Evolutionary conservation across 2,113 vertebrate genomes (phyloP).

Genomic region (Donacobius atricapilla): DNA sequence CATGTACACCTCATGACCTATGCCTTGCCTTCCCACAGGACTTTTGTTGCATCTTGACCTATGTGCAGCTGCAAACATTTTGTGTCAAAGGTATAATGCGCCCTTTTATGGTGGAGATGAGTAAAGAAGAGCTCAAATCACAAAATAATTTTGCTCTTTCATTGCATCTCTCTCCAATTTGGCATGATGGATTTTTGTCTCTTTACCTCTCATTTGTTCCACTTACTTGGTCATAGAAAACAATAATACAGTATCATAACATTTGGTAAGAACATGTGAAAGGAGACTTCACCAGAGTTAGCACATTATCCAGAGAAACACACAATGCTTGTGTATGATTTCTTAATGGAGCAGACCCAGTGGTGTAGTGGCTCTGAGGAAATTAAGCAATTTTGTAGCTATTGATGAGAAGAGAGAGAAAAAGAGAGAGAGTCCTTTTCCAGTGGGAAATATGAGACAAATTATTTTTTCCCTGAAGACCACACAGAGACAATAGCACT

Average conservation of each 20-base stretch:
- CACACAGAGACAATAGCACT: not conserved
- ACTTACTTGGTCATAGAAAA: not conserved
- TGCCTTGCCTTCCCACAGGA: not conserved
- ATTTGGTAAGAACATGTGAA: not conserved
- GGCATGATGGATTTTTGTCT: accelerated
- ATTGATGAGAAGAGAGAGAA: not conserved
- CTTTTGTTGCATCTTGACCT: not conserved
- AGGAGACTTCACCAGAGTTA: not conserved
- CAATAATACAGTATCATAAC: not conserved
- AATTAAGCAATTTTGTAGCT: not conserved
- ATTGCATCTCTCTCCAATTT: not conserved
- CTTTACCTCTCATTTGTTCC: not conserved
- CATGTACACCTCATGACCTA: not conserved
- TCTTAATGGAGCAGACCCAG: not conserved
- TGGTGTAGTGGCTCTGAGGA: not conserved
- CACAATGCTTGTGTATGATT: not conserved
- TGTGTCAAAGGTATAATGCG: not conserved
- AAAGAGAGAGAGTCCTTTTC: not conserved
- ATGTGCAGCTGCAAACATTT: not conserved
- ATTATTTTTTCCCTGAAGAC: constrained; percentile 1
- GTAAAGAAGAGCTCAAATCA: not conserved
- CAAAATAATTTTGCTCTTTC: not conserved
- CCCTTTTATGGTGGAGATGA: not conserved
- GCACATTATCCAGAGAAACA: not conserved
- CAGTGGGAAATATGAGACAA: not conserved